Evolutionary conservation across 2,888 invertebrate genomes (phyloP).

Genomic region (Tetheella fluctuosa): DNA sequence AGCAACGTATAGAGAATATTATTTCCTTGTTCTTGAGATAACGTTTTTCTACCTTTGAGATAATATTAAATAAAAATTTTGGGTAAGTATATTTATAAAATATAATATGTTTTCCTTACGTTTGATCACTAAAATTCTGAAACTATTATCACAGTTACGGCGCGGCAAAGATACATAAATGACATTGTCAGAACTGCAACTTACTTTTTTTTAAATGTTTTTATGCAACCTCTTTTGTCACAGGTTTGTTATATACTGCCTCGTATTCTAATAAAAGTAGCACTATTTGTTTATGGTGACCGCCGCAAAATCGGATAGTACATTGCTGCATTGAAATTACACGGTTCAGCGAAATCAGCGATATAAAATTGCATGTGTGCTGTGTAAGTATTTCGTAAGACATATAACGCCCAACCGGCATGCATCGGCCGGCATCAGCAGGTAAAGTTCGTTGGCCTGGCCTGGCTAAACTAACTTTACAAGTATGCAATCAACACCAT

Average conservation of each 20-base stretch:
- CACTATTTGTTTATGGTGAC: not conserved
- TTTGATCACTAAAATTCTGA: no score
- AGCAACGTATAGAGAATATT: no score
- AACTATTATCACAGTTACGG: no score
- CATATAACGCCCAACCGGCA: not conserved
- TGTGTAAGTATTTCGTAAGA: constrained; percentile 4
- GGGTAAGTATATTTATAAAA: no score
- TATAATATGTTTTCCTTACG: no score
- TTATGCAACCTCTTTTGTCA: constrained; percentile 1
- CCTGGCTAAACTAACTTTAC: not conserved
- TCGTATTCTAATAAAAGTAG: not conserved
- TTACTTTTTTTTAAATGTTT: not conserved
- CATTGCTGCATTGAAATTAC: not conserved
- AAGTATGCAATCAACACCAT: not conserved
- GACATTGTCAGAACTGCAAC: not conserved
- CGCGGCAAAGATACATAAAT: not conserved
- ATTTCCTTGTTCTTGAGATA: no score
- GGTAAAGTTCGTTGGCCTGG: not conserved
- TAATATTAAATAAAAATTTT: no score
- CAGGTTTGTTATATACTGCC: not conserved
- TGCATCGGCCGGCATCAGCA: not conserved
- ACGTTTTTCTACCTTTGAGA: no score
- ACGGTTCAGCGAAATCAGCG: not conserved
- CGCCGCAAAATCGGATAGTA: not conserved
- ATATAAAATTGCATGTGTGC: not conserved